Evolutionary conservation across 1,140 invertebrate species (phyloP).

Genomic region (Chelonus insularis): DNA sequence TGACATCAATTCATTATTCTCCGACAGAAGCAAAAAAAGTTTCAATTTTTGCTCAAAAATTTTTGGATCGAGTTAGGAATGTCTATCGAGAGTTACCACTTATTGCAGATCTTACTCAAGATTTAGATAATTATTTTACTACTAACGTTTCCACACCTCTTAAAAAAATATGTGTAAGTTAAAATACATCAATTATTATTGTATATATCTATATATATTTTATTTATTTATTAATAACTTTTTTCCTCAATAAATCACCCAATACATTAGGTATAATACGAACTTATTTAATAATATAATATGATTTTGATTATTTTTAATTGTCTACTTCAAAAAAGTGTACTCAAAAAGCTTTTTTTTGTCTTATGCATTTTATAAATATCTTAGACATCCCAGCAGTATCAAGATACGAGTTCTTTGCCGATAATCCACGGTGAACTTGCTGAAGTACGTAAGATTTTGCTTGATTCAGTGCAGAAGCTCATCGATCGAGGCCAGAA

Average conservation of each 20-base stretch:
- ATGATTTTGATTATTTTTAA: too few relatives aligned
- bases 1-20: slow-evolving; percentile 37
- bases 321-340: too few relatives aligned
- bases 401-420: slow-evolving; percentile 22
- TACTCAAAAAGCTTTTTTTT: too few relatives aligned
- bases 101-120: slow-evolving; percentile 39
- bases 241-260: too few relatives aligned
- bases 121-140: slow-evolving; percentile 33
- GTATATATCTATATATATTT: neutral
- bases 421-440: slow-evolving; percentile 37
- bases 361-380: neutral
- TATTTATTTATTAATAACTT: too few relatives aligned
- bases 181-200: neutral
- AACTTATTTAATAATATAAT: too few relatives aligned
- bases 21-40: slow-evolving; percentile 25
- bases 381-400: slow-evolving; percentile 37
- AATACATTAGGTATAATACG: too few relatives aligned
- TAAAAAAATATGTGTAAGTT: slow-evolving; percentile 39
- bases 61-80: slow-evolving; percentile 38
- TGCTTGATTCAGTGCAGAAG: slow-evolving; percentile 44
- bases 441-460: slow-evolving; percentile 33
- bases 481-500: slow-evolving; percentile 46
- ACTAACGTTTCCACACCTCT: slow-evolving; percentile 41
- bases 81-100: slow-evolving; percentile 45
- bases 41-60: slow-evolving; percentile 35